Conservation (phyloP, 1,140 invertebrate genomes). For the Popillia japonica region DNA sequence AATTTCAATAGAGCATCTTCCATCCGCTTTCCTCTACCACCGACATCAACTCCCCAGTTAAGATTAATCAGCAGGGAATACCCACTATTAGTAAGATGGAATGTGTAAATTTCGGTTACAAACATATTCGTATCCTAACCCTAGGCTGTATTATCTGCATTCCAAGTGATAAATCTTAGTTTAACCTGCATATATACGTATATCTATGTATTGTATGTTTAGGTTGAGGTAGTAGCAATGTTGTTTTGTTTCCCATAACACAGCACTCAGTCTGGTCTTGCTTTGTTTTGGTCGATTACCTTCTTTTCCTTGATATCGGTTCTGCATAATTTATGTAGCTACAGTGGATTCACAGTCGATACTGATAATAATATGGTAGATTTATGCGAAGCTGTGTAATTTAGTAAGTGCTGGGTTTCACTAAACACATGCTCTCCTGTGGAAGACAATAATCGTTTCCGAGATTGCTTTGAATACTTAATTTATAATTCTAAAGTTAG, state of each 20-base stretch:
- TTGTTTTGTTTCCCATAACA: neutral
- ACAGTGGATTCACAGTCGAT: neutral
- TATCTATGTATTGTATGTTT: neutral
- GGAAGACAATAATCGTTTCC: slow-evolving; percentile 42
- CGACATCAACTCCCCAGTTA: neutral
- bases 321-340: neutral
- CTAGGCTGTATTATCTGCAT: neutral
- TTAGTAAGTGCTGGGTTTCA: neutral
- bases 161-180: slow-evolving; percentile 11
- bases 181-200: slow-evolving; percentile 11
- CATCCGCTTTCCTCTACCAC: neutral
- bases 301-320: neutral
- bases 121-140: neutral
- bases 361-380: neutral
- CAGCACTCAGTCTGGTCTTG: neutral
- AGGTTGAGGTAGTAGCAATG: neutral
- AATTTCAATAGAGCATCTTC: slow-evolving; percentile 7
- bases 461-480: no score
- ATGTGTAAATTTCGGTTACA: slow-evolving; percentile 26
- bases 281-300: neutral
- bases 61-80: slow-evolving; percentile 25
- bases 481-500: no score
- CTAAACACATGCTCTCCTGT: no score
- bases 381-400: neutral
- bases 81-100: slow-evolving; percentile 24